Percentiles rank a stretch among this genome's conserved stretches.
These are phyloP conservation scores for Australoheros scitulus DNA, from an alignment of 2,113 vertebrate species.

Conservation along the genomic window DNA sequence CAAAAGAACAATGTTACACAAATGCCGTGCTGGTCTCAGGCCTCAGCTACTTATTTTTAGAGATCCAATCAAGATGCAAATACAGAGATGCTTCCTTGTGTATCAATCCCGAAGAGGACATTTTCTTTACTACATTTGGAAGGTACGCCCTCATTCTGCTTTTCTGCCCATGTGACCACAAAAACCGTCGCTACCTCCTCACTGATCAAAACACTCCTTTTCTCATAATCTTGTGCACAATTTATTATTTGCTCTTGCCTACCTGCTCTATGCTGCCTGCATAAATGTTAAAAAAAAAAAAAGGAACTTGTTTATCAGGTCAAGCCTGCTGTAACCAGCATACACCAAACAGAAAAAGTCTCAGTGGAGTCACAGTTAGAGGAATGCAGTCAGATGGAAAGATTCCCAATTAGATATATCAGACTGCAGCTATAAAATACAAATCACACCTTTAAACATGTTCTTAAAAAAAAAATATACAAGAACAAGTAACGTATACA, in stretches of 20 bases:
- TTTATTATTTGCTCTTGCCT: background rate
- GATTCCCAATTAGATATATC: background rate
- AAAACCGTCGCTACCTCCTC: fast-evolving
- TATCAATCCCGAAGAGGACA: background rate
- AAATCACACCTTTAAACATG: background rate
- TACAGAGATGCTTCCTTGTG: background rate
- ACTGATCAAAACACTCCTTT: background rate
- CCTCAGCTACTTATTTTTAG: background rate
- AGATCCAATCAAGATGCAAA: background rate
- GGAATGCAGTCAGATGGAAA: background rate
- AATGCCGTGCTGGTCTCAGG: background rate
- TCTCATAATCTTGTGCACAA: background rate
- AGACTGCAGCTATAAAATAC: background rate
- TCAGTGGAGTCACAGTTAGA: background rate
- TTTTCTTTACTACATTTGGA: background rate
- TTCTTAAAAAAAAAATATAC: background rate
- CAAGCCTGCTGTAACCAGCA: background rate
- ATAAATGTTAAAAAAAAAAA: background rate
- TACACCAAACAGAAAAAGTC: background rate
- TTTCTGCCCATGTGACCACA: background rate
- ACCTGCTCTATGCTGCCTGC: background rate
- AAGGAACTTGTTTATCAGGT: conserved; percentile 23
- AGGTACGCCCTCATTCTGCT: background rate
- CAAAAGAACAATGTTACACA: conserved; percentile 11
- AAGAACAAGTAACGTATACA: background rate